A percentile compares a stretch with the other conserved stretches of the same genome.
These are phyloP conservation scores for Drosophila nasuta DNA, from an alignment of 1,140 invertebrate genomes.

Conservation along the genomic window DNA sequence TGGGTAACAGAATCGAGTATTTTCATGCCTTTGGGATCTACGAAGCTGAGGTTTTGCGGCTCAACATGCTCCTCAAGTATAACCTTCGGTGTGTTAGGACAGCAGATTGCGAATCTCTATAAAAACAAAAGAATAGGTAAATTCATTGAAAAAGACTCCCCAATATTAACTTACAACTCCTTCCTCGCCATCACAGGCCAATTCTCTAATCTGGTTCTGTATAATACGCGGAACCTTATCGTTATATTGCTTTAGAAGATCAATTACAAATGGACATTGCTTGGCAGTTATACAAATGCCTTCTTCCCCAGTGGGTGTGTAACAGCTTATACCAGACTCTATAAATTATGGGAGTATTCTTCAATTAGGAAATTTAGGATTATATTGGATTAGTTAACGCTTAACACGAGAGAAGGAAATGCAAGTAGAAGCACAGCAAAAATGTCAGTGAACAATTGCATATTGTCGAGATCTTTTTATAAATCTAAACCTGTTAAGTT, in stretches of 20 bases:
- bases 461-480: too few relatives aligned
- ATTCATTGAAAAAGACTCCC: background rate
- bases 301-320: constrained; percentile 15
- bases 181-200: constrained; percentile 37
- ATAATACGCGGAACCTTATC: constrained; percentile 40
- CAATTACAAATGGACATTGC: constrained; percentile 36
- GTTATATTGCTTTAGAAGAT: constrained; percentile 35
- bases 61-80: background rate
- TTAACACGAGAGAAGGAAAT: too few relatives aligned
- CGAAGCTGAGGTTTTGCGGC: constrained; percentile 7
- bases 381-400: too few relatives aligned
- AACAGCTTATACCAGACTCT: constrained; percentile 48
- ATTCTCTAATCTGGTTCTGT: constrained; percentile 31
- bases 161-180: background rate
- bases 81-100: constrained; percentile 9
- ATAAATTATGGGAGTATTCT: too few relatives aligned
- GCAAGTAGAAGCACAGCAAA: too few relatives aligned
- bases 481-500: too few relatives aligned
- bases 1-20: constrained; percentile 46
- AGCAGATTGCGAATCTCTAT: constrained; percentile 52
- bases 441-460: too few relatives aligned
- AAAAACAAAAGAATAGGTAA: background rate
- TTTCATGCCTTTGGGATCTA: constrained; percentile 43
- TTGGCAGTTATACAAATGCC: constrained; percentile 47
- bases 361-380: too few relatives aligned